Percentiles rank a stretch among this genome's conserved stretches.
phyloP scores from a whole-genome alignment of 1,140 invertebrate genomes.

The Drosophila chauvacae region DNA sequence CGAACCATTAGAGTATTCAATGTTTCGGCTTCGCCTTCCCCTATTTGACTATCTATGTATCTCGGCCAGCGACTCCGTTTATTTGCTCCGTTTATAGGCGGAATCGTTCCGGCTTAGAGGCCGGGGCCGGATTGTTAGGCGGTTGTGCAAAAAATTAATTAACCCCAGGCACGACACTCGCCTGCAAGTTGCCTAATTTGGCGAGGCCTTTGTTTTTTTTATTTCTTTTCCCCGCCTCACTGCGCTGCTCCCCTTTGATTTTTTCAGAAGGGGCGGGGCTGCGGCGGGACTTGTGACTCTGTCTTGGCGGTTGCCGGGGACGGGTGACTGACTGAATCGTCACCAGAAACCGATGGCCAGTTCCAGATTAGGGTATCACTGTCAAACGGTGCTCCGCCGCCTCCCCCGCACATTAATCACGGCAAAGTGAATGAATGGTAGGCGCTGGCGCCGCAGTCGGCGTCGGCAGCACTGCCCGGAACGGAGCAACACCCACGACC shows the following conservation, averaged over 20 bases:
- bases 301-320: slow-evolving; percentile 5
- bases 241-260: slow-evolving; percentile 9
- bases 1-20: neutral
- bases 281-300: slow-evolving; percentile 27
- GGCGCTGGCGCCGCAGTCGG: slow-evolving; percentile 23
- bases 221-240: slow-evolving; percentile 1
- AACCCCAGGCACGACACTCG: slow-evolving; percentile 64
- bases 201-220: slow-evolving; percentile 37
- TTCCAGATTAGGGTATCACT: slow-evolving; percentile 35
- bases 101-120: slow-evolving; percentile 46
- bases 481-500: slow-evolving; percentile 44
- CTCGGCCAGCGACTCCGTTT: slow-evolving; percentile 13
- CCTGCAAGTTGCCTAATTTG: slow-evolving; percentile 53
- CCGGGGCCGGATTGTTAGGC: slow-evolving; percentile 61
- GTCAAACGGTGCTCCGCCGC: slow-evolving; percentile 26
- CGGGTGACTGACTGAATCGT: slow-evolving; percentile 7
- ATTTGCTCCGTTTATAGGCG: slow-evolving; percentile 60
- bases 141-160: slow-evolving; percentile 74
- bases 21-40: neutral
- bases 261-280: slow-evolving; percentile 43
- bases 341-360: slow-evolving; percentile 41
- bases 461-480: slow-evolving; percentile 36
- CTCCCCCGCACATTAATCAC: slow-evolving; percentile 48
- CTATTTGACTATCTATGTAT: slow-evolving; percentile 26
- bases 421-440: slow-evolving; percentile 50